Evolutionary conservation across 2,113 vertebrate genomes (phyloP), one percentile per base, ranked within the genome.

Genomic region (Setophaga petechia): DNA sequence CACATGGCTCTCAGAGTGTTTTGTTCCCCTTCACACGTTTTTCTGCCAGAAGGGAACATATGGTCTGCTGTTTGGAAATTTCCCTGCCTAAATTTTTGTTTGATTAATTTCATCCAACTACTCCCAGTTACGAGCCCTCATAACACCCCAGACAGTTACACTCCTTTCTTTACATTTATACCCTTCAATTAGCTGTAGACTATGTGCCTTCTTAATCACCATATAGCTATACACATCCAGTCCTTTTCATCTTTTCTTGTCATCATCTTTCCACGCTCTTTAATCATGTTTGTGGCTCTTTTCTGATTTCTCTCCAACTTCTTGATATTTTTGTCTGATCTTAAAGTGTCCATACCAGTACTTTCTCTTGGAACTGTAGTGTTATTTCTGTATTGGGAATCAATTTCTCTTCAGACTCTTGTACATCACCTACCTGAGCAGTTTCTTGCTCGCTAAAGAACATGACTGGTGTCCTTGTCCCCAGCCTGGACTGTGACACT

Each of bases 21-120:
- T 97, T 96, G 80, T 92, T 96, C 94, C 80, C 86, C 88, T 95
- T 96, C 96, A 92, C 94, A 97, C 80, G 2, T 96, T 97, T 96
- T 94, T 88, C 80, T 37, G 90, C 95, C 94, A 97, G 93, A 96
- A 95, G 88, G 86, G 83, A 96, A 95, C 96, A 97, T 96, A 97
- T 93, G 94, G 95, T 88, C 83, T 3, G 62, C 92, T 92, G 88
- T 92, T 95, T 91, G 92, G 95, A 97, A 96, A 94, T 92, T 94
- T 95, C 95, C 92, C 94, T 95, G 90, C 77, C 92, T 92, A 96
- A 95, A 95, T 96, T 96, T 93, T 89, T 93, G 76, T 95, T 95
- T 97, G 93, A 97, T 96, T 97, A 95, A 96, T 96, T 96, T 97
- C 83, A 93, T 96, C 80, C 93, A 96, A 30, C 88, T 95, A 94